phyloP scores from a whole-genome alignment of 1,140 invertebrate genomes.

The Trichonephila inaurata region DNA sequence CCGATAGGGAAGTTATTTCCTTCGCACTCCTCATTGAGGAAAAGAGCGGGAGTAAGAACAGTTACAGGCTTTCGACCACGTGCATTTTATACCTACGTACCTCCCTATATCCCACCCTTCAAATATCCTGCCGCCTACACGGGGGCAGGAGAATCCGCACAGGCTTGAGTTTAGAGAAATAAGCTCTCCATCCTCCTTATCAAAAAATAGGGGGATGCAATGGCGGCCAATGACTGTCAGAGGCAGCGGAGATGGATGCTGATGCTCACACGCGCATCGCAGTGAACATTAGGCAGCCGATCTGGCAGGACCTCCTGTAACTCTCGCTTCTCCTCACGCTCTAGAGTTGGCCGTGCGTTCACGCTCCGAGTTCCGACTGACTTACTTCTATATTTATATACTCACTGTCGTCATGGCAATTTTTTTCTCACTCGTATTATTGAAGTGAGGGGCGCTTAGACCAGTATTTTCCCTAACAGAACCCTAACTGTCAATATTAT shows the following conservation, averaged over 20 bases:
- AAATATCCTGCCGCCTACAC: not conserved
- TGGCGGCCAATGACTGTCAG: constrained; percentile 75
- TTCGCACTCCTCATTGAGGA: constrained; percentile 36
- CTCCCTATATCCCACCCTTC: not conserved
- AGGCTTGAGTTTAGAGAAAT: constrained; percentile 9
- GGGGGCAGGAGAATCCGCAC: not conserved
- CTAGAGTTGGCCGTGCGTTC: not conserved
- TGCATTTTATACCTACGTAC: constrained; percentile 24
- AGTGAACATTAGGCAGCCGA: constrained; percentile 67
- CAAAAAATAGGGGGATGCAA: constrained; percentile 65
- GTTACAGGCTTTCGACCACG: constrained; percentile 16
- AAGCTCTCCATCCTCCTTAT: constrained; percentile 44
- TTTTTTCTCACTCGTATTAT: not conserved
- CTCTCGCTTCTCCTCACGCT: constrained; percentile 35
- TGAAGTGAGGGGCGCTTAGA: constrained; percentile 9
- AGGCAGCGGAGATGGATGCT: constrained; percentile 67
- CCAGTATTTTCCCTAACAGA: not conserved
- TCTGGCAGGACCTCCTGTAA: constrained; percentile 23
- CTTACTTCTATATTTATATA: constrained; percentile 4
- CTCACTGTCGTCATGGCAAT: constrained; percentile 4
- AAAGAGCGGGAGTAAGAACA: constrained; percentile 33
- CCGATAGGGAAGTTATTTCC: constrained; percentile 33
- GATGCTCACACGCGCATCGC: constrained; percentile 73
- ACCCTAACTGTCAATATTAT: constrained; percentile 11
- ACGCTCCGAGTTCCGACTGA: not conserved